A percentile compares a stretch with the other conserved stretches of the same genome.
phyloP scores from a whole-genome alignment of 2,888 invertebrate genomes.

The Notocelia uddmanniana region DNA sequence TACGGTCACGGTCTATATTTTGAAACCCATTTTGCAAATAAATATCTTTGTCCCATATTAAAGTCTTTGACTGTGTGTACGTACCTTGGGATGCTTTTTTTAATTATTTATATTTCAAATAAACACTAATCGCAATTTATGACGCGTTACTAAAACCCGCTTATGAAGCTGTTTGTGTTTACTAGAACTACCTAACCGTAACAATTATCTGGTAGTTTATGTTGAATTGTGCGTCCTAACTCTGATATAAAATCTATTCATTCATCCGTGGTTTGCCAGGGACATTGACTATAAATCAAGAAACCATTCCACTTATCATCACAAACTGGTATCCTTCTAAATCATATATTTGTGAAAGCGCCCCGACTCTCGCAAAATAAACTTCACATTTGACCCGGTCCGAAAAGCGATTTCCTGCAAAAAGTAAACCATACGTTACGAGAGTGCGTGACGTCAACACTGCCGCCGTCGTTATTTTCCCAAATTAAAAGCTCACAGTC shows the following conservation, averaged over 20 bases:
- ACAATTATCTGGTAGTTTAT: too few species aligned
- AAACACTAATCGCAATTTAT: too few species aligned
- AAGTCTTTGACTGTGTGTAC: too few species aligned
- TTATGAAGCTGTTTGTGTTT: too few species aligned
- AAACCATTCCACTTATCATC: constrained; percentile 5
- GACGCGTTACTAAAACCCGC: too few species aligned
- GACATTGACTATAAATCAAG: constrained; percentile 36
- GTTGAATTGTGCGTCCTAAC: neutral
- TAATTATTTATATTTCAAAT: too few species aligned
- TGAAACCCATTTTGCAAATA: too few species aligned
- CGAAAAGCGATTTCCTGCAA: neutral
- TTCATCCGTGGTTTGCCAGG: constrained; percentile 20
- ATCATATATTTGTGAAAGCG: constrained; percentile 1
- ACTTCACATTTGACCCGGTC: neutral
- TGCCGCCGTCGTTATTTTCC: constrained; percentile 34
- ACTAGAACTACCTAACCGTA: too few species aligned
- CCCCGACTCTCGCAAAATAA: neutral
- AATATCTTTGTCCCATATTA: too few species aligned
- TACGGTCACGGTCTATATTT: too few species aligned
- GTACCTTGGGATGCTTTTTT: too few species aligned
- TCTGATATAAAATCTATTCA: constrained; percentile 1
- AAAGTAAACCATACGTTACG: constrained; percentile 12
- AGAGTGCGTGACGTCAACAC: constrained; percentile 15
- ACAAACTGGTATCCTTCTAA: constrained; percentile 1
- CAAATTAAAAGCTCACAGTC: constrained; percentile 45